A percentile compares a stretch with the other conserved stretches of the same genome.
Evolutionary conservation across 2,797 vertebrate genomes (phyloP).

Genomic region (Anguilla megastoma): DNA sequence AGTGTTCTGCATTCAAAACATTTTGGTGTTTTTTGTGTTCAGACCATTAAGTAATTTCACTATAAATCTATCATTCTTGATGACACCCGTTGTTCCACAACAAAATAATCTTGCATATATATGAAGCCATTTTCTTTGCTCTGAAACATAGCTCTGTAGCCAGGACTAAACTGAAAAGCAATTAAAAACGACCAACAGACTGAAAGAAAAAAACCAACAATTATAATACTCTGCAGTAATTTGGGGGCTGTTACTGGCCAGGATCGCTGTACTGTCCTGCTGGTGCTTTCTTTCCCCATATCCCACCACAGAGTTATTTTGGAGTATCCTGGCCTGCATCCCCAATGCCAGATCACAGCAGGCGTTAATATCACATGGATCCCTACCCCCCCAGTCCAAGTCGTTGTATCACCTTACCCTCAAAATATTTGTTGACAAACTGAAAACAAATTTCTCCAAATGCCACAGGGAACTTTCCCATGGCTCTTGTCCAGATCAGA

Average conservation of each 20-base stretch:
- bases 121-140: background rate
- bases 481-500: slow-evolving; percentile 18
- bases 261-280: slow-evolving; percentile 44
- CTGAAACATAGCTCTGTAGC: background rate
- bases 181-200: background rate
- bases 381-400: slow-evolving; percentile 39
- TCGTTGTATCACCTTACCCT: slow-evolving; percentile 35
- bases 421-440: slow-evolving; percentile 46
- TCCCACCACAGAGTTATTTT: slow-evolving; percentile 49
- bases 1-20: background rate
- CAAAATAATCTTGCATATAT: background rate
- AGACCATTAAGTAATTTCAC: too few species aligned
- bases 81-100: too few species aligned
- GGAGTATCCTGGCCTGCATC: slow-evolving; percentile 52
- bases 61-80: too few species aligned
- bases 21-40: too few species aligned
- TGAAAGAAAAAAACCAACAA: background rate
- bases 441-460: slow-evolving; percentile 37
- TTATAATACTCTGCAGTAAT: background rate
- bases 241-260: slow-evolving; percentile 40
- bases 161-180: background rate
- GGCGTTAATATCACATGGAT: slow-evolving; percentile 42
- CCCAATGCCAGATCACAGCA: slow-evolving; percentile 34
- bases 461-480: slow-evolving; percentile 25
- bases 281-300: slow-evolving; percentile 31